phyloP scores from a whole-genome alignment of 2,113 vertebrate genomes.

The Aptenodytes forsteri region DNA sequence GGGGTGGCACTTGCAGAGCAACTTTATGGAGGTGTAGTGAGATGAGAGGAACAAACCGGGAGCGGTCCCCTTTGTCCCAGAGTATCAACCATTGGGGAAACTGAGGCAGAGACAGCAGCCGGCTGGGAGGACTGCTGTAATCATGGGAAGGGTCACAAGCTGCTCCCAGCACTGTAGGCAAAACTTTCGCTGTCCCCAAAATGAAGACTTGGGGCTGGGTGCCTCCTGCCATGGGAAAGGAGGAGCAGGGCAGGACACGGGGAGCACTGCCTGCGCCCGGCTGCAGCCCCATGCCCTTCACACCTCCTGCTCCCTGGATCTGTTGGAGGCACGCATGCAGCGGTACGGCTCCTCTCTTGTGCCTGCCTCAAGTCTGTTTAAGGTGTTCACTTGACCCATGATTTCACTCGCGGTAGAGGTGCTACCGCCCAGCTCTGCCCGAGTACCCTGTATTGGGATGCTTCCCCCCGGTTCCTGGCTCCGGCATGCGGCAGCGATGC shows the following conservation, averaged over 20 bases:
- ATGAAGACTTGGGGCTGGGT: background rate
- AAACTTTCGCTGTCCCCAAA: background rate
- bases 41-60: background rate
- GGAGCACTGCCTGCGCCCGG: background rate
- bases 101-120: background rate
- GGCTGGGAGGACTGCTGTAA: background rate
- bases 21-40: background rate
- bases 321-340: accelerated
- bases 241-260: background rate
- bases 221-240: background rate
- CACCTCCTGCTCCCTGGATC: background rate
- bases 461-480: background rate
- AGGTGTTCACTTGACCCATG: background rate
- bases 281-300: background rate
- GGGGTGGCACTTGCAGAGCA: background rate
- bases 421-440: background rate
- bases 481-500: background rate
- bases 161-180: background rate
- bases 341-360: background rate
- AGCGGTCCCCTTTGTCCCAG: background rate
- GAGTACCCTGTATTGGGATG: background rate
- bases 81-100: background rate
- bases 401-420: accelerated
- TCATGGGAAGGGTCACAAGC: background rate
- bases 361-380: background rate